Evolutionary conservation across 1,140 invertebrate genomes (phyloP), one percentile per base, ranked within the genome.

Genomic region (Callitettix versicolor): DNA sequence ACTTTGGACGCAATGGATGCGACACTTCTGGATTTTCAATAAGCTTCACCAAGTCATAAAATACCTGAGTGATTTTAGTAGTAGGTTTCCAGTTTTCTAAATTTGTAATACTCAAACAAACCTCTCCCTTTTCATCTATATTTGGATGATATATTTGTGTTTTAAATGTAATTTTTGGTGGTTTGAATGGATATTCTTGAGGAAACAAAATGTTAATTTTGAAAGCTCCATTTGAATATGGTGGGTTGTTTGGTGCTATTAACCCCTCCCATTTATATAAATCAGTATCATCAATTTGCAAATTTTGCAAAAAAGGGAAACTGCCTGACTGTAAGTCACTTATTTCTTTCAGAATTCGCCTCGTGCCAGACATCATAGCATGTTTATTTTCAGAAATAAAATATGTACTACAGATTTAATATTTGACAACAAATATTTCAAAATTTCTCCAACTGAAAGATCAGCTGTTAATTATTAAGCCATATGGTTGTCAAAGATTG

Each of bases 101-200:
- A 71, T 85, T 91, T 62, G 98, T 95, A 52, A 99, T 98, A 17
- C 93, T 91, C 66, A 99, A 76, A 73, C 95, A 98, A 3, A 95
- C 90, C 71, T 98, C 93, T 1, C 96, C 96, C 65, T 98, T 98
- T 68, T 99, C 96, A 77, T 99, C 96, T 66, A 99, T 88, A 71
- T 99, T 99, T 17, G 96, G 96, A 78, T 99, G 96, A 71, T 99
- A 99, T 64, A 99, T 99, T 80, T 97, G 98, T 38, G 96, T 99
- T 74, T 94, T 95, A 70, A 99, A 99, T 67, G 85, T 91, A 66
- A 98, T 92, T 75, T 95, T 97, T 55, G 96, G 96, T 49, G 96
- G 95, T 71, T 99, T 99, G 69, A 99, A 99, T n/a, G 96, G 96
- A 76, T 99, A 99, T 69, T 99, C 96, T 44, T 93, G 91, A 46